Conservation (phyloP, 2,113 vertebrate genomes). For the Cacatua alba region DNA sequence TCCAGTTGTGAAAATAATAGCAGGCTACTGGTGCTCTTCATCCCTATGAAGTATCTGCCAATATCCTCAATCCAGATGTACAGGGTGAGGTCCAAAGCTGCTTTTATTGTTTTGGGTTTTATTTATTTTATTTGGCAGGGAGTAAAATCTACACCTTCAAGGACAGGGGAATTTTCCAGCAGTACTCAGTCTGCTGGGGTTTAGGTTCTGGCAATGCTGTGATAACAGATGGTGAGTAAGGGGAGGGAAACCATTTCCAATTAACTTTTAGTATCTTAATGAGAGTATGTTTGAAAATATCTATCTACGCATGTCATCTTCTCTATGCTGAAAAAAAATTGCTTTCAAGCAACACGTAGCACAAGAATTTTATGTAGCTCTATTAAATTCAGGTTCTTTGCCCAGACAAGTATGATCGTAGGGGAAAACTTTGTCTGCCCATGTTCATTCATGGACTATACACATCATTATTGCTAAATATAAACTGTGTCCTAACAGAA, state of each 20-base stretch:
- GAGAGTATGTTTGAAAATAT: constrained; percentile 6
- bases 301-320: background rate
- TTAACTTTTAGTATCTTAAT: background rate
- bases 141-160: background rate
- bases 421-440: background rate
- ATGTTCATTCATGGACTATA: constrained; percentile 36
- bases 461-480: constrained; percentile 33
- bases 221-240: background rate
- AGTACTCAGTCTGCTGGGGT: background rate
- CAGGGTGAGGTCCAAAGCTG: background rate
- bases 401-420: constrained; percentile 42
- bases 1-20: constrained; percentile 4
- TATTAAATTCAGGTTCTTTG: constrained; percentile 3
- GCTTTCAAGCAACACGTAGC: background rate
- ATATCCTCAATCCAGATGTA: background rate
- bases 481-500: constrained; percentile 61
- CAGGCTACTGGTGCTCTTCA: background rate
- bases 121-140: background rate
- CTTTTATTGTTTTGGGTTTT: background rate
- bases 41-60: background rate
- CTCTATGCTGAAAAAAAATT: background rate
- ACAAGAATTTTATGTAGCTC: constrained; percentile 9
- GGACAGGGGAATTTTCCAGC: background rate
- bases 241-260: background rate
- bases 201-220: background rate